Percentiles rank a stretch among this genome's conserved stretches.
Conservation (phyloP, 1,140 invertebrate species). For the Paramacrobiotus metropolitanus region DNA sequence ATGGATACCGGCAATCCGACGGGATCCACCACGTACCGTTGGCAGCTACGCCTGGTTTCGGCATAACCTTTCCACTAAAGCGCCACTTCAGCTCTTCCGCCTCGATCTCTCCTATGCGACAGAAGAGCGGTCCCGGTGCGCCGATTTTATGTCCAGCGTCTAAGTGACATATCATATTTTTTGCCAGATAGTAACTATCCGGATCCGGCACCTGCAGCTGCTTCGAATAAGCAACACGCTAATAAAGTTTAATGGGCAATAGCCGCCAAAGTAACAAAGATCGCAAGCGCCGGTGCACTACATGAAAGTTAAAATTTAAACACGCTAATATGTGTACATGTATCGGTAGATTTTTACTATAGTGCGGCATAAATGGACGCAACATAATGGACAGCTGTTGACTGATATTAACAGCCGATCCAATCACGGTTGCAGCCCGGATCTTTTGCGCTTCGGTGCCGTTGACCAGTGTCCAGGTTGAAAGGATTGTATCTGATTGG, state of each 20-base stretch:
- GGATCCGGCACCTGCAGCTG: conserved; percentile 40
- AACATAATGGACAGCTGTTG: conserved; percentile 55
- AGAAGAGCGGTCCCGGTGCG: conserved; percentile 60
- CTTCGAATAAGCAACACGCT: too few relatives aligned
- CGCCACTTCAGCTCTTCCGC: conserved; percentile 47
- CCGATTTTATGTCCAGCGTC: conserved; percentile 61
- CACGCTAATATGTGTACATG: too few relatives aligned
- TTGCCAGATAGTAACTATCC: conserved; percentile 30
- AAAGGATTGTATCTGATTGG: conserved; percentile 78
- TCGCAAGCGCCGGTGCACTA: too few relatives aligned
- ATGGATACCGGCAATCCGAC: too few relatives aligned
- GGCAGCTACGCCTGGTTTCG: conserved; percentile 25
- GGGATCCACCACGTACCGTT: too few relatives aligned
- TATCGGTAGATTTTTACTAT: conserved; percentile 37
- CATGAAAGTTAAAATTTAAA: too few relatives aligned
- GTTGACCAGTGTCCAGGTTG: conserved; percentile 89
- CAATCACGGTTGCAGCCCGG: conserved; percentile 58
- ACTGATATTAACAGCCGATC: conserved; percentile 57
- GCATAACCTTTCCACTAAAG: conserved; percentile 47
- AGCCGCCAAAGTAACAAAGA: too few relatives aligned
- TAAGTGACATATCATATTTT: conserved; percentile 38
- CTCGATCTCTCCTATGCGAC: conserved; percentile 48
- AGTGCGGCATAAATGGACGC: conserved; percentile 73
- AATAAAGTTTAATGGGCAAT: too few relatives aligned
- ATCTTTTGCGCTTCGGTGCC: conserved; percentile 44